These are phyloP conservation scores for Odontomachus brunneus DNA, from an alignment of 1,140 invertebrate genomes.

Conservation along the genomic window DNA sequence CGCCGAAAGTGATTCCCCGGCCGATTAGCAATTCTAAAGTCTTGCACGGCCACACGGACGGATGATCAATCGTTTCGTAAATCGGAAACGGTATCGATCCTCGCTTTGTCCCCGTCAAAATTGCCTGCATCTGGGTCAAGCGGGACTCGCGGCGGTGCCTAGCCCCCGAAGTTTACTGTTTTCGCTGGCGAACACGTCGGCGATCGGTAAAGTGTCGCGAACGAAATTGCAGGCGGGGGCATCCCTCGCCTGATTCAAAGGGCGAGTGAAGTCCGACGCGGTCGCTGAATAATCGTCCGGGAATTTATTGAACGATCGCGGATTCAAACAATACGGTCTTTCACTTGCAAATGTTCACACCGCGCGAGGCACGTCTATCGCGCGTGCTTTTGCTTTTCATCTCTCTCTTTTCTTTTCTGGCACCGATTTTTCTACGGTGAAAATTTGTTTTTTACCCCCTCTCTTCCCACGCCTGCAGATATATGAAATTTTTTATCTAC, in stretches of 20 bases:
- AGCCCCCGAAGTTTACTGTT: slow-evolving; percentile 40
- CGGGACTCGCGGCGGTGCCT: neutral
- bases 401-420: no score
- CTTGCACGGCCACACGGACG: slow-evolving; percentile 33
- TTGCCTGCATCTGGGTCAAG: slow-evolving; percentile 54
- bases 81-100: slow-evolving; percentile 61
- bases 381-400: neutral
- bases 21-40: slow-evolving; percentile 75
- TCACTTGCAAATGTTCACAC: slow-evolving; percentile 4
- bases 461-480: no score
- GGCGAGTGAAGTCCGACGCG: slow-evolving; percentile 7
- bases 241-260: slow-evolving; percentile 6
- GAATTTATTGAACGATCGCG: slow-evolving; percentile 12
- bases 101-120: slow-evolving; percentile 50
- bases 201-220: slow-evolving; percentile 52
- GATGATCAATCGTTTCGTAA: slow-evolving; percentile 68
- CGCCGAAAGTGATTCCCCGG: slow-evolving; percentile 57
- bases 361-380: neutral
- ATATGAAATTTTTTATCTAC: no score
- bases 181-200: slow-evolving; percentile 21
- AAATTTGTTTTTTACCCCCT: no score
- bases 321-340: slow-evolving; percentile 8
- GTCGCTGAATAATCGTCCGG: slow-evolving; percentile 20
- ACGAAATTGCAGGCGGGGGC: slow-evolving; percentile 16
- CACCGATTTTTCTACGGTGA: no score